Evolutionary conservation across 2,797 vertebrate genomes (phyloP), one percentile per base, ranked within the genome.

Genomic region (Sus cebifrons): DNA sequence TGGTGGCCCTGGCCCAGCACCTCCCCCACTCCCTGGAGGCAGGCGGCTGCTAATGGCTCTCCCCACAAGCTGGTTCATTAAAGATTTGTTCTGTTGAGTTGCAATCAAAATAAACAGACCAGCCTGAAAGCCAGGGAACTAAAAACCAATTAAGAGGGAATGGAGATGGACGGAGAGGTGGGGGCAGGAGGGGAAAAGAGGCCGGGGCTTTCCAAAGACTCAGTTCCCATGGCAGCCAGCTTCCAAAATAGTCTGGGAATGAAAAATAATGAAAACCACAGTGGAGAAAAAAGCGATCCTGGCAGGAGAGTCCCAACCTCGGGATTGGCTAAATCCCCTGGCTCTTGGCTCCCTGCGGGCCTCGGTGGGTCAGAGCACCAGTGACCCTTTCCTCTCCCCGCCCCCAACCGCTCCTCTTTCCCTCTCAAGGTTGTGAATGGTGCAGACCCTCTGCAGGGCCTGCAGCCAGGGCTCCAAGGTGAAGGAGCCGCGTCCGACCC

Each of bases 41-140:
- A 97, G 98, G 98, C 97, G 64, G 96, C 96, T 97, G 95, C 98
- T 98, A 98, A 98, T 98, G 98, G 98, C 96, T 97, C 98, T 98
- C 97, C 96, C 95, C 96, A 94, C 95, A 97, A 98, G 98, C 97
- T 96, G 73, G 79, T 92, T 98, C 98, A 98, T 99, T 98, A 98
- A 98, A 97, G 92, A 97, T 98, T 97, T 98, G 95, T 97, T 98
- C 97, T 97, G 97, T 96, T 62, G 98, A 98, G 98, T 96, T 92
- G 90, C 95, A 98, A 98, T 97, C 97, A 98, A 98, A 98, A 97
- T 97, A 98, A 98, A 98, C 96, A 98, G 97, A 96, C 86, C 5
- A 68, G 95, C 97, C 91, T 97, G 98, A 94, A 98, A 98, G 95
- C 91, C 89, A 96, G 97, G 90, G 85, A 97, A 97, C 62, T 6